These are phyloP conservation scores for Engystomops pustulosus DNA, from an alignment of 2,113 vertebrate species.

Conservation along the genomic window DNA sequence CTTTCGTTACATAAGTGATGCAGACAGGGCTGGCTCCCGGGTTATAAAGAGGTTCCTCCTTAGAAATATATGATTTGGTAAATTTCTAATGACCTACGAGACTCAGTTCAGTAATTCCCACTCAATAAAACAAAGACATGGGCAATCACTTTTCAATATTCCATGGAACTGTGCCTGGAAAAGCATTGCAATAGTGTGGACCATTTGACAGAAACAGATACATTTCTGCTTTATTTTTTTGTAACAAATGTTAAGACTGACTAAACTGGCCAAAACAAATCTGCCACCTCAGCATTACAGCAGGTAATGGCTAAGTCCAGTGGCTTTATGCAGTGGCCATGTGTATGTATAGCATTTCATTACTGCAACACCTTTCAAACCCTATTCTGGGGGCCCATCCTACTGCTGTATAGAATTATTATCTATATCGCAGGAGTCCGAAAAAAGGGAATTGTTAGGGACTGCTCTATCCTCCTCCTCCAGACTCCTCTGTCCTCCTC, in stretches of 20 bases:
- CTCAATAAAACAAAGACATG: conserved; percentile 63
- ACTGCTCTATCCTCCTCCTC: no score
- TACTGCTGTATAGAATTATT: no score
- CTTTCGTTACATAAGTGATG: conserved; percentile 42
- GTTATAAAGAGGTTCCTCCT: background rate
- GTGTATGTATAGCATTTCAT: no score
- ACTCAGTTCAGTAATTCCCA: conserved; percentile 59
- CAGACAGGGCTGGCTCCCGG: conserved; percentile 20
- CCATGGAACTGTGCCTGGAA: conserved; percentile 61
- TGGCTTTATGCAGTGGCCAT: no score
- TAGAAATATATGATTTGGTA: conserved; percentile 59
- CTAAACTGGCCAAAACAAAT: background rate
- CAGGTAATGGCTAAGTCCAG: no score
- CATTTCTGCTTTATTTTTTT: background rate
- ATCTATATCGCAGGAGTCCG: no score
- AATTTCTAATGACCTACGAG: conserved; percentile 53
- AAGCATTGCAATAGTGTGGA: conserved; percentile 56
- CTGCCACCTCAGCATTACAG: no score
- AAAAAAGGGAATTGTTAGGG: no score
- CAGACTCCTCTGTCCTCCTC: no score
- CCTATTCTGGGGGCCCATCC: no score
- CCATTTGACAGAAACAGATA: conserved; percentile 57
- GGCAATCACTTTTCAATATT: conserved; percentile 64
- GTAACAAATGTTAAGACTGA: background rate
- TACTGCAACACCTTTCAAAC: no score